Percentiles rank a stretch among this genome's conserved stretches.
Conservation (phyloP, 2,113 vertebrate species). For the Gallinago jamesoni region DNA sequence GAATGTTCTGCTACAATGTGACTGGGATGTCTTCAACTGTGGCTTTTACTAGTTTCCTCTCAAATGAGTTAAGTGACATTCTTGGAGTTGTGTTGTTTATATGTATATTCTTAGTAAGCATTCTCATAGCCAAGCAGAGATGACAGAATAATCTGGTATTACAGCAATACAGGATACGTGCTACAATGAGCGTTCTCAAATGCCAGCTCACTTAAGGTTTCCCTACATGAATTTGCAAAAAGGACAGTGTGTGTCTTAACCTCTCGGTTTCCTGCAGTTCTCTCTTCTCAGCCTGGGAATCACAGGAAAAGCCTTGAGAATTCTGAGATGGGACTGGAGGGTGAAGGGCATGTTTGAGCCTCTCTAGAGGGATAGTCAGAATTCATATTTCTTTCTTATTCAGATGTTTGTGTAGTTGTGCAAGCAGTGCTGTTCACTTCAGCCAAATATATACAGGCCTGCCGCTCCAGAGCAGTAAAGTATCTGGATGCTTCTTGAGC, state of each 20-base stretch:
- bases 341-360: neutral
- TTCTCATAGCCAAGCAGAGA: neutral
- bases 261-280: neutral
- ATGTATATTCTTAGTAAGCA: neutral
- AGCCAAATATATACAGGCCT: neutral
- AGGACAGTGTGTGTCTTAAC: neutral
- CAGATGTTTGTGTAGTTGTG: neutral
- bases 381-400: neutral
- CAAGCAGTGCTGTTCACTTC: neutral
- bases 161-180: neutral
- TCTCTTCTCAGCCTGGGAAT: neutral
- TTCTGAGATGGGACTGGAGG: neutral
- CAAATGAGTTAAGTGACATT: neutral
- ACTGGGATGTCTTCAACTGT: neutral
- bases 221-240: neutral
- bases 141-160: neutral
- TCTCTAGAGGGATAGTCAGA: neutral
- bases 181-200: neutral
- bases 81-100: neutral
- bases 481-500: neutral
- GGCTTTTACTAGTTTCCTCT: neutral
- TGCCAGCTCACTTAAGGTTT: neutral
- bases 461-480: neutral
- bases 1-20: neutral
- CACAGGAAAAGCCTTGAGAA: neutral